Conservation (phyloP, 2,113 vertebrate genomes). For the Rhinolophus sinicus region DNA sequence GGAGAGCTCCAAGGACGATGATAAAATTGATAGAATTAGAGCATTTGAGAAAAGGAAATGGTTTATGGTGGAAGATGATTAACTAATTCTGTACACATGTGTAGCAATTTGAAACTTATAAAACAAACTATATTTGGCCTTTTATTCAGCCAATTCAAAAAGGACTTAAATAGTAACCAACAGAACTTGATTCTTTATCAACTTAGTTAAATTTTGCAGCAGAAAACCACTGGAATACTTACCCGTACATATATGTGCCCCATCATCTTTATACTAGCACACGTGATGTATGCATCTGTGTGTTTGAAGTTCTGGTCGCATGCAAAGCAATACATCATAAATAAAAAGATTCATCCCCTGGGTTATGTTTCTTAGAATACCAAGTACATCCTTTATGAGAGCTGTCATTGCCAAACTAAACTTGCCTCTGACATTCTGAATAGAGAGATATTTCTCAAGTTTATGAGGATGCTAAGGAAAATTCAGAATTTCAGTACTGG, state of each 20-base stretch:
- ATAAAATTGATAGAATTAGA: background rate
- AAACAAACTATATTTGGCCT: background rate
- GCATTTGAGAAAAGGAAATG: background rate
- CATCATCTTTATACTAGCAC: background rate
- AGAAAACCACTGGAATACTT: background rate
- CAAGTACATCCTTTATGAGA: background rate
- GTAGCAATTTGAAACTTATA: background rate
- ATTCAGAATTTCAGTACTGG: background rate
- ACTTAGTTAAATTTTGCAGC: background rate
- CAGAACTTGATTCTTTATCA: background rate
- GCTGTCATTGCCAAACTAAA: background rate
- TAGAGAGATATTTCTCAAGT: background rate
- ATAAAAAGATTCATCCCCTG: background rate
- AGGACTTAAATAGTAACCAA: background rate
- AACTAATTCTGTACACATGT: background rate
- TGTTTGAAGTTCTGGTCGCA: background rate
- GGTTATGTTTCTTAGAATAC: background rate
- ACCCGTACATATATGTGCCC: background rate
- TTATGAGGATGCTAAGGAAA: background rate
- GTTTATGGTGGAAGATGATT: background rate
- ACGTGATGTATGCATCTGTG: background rate
- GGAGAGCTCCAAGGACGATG: background rate
- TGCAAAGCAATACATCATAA: background rate
- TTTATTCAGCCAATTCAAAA: background rate
- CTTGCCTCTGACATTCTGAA: background rate